These are phyloP conservation scores for Rhogogaster chlorosoma DNA, from an alignment of 2,888 invertebrate genomes.

Conservation along the genomic window DNA sequence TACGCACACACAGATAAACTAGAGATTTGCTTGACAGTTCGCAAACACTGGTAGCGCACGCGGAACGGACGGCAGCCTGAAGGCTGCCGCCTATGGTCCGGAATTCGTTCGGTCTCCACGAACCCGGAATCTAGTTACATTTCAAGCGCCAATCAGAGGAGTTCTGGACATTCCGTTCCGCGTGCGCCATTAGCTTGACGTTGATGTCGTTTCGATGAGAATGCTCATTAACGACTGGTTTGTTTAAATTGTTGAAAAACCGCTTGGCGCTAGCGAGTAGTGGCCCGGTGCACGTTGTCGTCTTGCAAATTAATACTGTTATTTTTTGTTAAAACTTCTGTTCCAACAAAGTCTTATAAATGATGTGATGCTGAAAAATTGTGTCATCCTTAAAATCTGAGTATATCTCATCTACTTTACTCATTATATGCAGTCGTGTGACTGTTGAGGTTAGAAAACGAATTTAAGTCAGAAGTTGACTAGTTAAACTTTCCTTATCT, in stretches of 20 bases:
- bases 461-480: not conserved
- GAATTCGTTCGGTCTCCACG: too few species aligned
- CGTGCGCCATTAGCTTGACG: too few species aligned
- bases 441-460: slow-evolving; percentile 8
- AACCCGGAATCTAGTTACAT: too few species aligned
- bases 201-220: not conserved
- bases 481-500: not conserved
- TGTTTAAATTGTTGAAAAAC: not conserved
- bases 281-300: not conserved
- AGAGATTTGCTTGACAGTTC: too few species aligned
- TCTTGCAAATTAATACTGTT: not conserved
- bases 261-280: not conserved
- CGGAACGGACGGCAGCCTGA: too few species aligned
- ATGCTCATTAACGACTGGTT: not conserved
- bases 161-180: too few species aligned
- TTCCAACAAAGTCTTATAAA: not conserved
- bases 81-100: too few species aligned
- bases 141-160: too few species aligned
- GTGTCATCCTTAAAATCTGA: not conserved
- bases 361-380: not conserved
- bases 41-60: too few species aligned
- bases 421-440: not conserved
- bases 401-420: too few species aligned
- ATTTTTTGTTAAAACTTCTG: not conserved
- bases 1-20: too few species aligned